These are phyloP conservation scores for Agrotis puta DNA, from an alignment of 2,888 invertebrate genomes.

Conservation along the genomic window DNA sequence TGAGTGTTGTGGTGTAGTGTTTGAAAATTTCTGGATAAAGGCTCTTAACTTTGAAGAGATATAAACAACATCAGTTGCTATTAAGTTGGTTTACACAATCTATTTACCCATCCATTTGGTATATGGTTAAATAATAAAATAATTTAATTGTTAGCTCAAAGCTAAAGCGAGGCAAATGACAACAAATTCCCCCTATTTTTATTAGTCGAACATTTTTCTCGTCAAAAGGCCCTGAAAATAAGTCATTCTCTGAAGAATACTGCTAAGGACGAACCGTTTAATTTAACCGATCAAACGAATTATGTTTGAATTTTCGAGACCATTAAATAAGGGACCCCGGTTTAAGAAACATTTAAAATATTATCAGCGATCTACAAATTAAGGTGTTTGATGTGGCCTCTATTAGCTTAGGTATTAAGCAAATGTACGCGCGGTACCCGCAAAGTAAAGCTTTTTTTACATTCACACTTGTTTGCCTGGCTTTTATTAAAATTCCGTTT, in stretches of 20 bases:
- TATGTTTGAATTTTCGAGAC: slow-evolving; percentile 51
- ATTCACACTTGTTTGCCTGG: slow-evolving; percentile 21
- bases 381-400: slow-evolving; percentile 48
- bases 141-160: slow-evolving; percentile 33
- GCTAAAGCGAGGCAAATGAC: slow-evolving; percentile 22
- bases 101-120: not conserved
- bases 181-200: slow-evolving; percentile 42
- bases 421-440: slow-evolving; percentile 49
- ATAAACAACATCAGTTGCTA: slow-evolving; percentile 3
- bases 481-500: slow-evolving; percentile 41
- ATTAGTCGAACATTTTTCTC: slow-evolving; percentile 27
- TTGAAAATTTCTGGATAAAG: not conserved
- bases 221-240: slow-evolving; percentile 47
- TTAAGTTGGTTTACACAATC: not conserved
- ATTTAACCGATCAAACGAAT: slow-evolving; percentile 61
- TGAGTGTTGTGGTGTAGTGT: not conserved
- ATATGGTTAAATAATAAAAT: slow-evolving; percentile 9
- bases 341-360: slow-evolving; percentile 51
- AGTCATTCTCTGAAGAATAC: slow-evolving; percentile 47
- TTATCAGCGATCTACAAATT: slow-evolving; percentile 51
- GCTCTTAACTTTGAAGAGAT: not conserved
- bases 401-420: slow-evolving; percentile 53
- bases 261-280: slow-evolving; percentile 38
- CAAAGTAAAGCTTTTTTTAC: slow-evolving; percentile 25
- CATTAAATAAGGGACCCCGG: slow-evolving; percentile 29